Evolutionary conservation across 2,797 vertebrate species (phyloP), one percentile per base, ranked within the genome.

Genomic region (Channa striata): DNA sequence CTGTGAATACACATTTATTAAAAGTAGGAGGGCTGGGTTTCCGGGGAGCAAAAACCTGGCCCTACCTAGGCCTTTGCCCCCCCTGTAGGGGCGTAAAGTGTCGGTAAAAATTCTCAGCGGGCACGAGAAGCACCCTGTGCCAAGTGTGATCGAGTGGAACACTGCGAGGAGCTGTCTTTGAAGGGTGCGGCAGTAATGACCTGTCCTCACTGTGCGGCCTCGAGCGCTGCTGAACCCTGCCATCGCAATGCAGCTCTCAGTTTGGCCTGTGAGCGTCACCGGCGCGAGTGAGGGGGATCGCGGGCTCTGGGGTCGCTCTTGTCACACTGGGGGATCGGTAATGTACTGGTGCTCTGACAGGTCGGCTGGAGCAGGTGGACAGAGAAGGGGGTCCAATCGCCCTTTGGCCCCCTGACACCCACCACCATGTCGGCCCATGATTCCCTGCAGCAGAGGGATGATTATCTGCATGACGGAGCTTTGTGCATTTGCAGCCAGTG

Each of bases 101-200:
- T 81, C 59, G 54, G 76, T 80, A 68, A 91, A 90, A 91, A 89
- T 39, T 76, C 82, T 81, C 87, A 85, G 89, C 81, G 66, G 83
- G 89, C 68, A 77, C 36, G 73, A 82, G 80, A 83, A 68, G 64
- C 54, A 54, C 66, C 78, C 68, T 17, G 54, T 78, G 82, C 81
- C 67, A 80, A 80, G 77, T 67, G 75, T 81, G 87, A 90, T 82
- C 12, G 71, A 87, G 85, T 74, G 82, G 82, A 74, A 67, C 81
- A 56, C 85, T 67, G 83, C 16, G 66, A 82, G 83, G 74, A 74
- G 40, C 72, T 68, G 42, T 46, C 83, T 92, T 88, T 92, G 91
- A 93, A 94, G 91, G 91, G 89, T 75, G 14, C 58, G 19, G 61
- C 84, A 68, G 85, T 91, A 91, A 93, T 93, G 92, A 93, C 92